Percentiles rank a stretch among this genome's conserved stretches.
These are phyloP conservation scores for Bombus cullumanus DNA, from an alignment of 1,140 invertebrate species.

Conservation along the genomic window DNA sequence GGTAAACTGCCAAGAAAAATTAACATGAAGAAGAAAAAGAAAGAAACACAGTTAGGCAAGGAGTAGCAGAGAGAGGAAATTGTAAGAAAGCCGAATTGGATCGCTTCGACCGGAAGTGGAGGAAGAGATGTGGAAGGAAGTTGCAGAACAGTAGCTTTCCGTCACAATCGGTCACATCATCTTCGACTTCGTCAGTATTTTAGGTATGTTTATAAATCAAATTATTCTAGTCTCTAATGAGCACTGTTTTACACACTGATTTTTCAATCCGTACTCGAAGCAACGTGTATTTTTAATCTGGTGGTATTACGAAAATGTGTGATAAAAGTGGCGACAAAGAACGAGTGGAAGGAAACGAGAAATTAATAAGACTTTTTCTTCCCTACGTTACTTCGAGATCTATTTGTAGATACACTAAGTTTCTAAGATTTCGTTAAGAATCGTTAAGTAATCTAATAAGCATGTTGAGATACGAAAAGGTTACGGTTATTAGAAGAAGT, in stretches of 20 bases:
- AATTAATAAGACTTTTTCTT: conserved; percentile 25
- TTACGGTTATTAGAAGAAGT: background rate
- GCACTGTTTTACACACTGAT: conserved; percentile 65
- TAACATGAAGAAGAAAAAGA: conserved; percentile 73
- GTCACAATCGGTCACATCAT: conserved; percentile 73
- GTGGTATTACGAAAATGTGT: background rate
- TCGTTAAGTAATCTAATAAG: conserved; percentile 35
- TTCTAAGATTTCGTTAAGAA: conserved; percentile 61
- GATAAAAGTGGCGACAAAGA: background rate
- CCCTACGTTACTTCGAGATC: conserved; percentile 42
- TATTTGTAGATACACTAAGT: conserved; percentile 55
- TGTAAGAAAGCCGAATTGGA: conserved; percentile 38
- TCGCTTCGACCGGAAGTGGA: conserved; percentile 13
- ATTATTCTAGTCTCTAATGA: conserved; percentile 80
- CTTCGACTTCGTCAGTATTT: conserved; percentile 80
- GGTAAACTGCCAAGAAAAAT: conserved; percentile 78
- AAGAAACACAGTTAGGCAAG: conserved; percentile 28
- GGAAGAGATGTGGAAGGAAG: conserved; percentile 57
- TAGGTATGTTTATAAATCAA: conserved; percentile 81
- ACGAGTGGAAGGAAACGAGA: conserved; percentile 4
- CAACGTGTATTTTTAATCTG: conserved; percentile 44
- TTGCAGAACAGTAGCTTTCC: conserved; percentile 69
- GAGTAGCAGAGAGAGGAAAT: conserved; percentile 22
- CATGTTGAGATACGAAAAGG: background rate
- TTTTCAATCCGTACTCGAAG: conserved; percentile 63